Evolutionary conservation across 2,113 vertebrate genomes (phyloP).

Genomic region (Sinocyclocheilus grahami): DNA sequence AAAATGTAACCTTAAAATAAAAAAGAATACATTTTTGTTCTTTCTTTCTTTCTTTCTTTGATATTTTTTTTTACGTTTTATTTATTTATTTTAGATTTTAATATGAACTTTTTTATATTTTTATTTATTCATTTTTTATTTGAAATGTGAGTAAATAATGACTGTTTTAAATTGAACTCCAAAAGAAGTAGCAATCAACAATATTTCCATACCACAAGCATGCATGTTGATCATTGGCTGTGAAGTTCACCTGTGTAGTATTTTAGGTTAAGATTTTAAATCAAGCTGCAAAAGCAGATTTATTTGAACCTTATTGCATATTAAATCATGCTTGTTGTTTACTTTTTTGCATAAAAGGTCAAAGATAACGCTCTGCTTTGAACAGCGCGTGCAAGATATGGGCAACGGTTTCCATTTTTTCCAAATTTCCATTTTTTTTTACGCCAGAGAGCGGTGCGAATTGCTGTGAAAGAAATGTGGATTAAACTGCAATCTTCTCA

Average conservation of each 20-base stretch:
- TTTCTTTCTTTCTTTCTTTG: too few species aligned
- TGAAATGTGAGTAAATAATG: background rate
- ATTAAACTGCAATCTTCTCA: constrained; percentile 40
- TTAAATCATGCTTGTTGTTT: constrained; percentile 1
- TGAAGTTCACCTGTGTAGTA: background rate
- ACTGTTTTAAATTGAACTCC: background rate
- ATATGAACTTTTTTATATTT: too few species aligned
- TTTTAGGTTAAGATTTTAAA: background rate
- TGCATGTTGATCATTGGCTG: background rate
- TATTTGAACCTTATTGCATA: background rate
- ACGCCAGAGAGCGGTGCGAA: background rate
- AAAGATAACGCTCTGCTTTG: background rate
- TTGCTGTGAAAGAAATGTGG: background rate
- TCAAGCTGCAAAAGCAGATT: background rate
- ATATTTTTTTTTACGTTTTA: too few species aligned
- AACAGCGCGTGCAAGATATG: constrained; percentile 27
- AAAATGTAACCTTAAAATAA: background rate
- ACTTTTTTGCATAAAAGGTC: background rate
- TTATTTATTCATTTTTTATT: background rate
- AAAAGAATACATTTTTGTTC: background rate
- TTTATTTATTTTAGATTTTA: too few species aligned
- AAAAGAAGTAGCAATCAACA: background rate
- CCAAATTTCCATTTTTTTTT: background rate
- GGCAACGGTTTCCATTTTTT: background rate
- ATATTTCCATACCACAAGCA: background rate